A percentile compares a stretch with the other conserved stretches of the same genome.
These are phyloP conservation scores for Trichacis sp. DNA, from an alignment of 2,888 invertebrate genomes.

Conservation along the genomic window DNA sequence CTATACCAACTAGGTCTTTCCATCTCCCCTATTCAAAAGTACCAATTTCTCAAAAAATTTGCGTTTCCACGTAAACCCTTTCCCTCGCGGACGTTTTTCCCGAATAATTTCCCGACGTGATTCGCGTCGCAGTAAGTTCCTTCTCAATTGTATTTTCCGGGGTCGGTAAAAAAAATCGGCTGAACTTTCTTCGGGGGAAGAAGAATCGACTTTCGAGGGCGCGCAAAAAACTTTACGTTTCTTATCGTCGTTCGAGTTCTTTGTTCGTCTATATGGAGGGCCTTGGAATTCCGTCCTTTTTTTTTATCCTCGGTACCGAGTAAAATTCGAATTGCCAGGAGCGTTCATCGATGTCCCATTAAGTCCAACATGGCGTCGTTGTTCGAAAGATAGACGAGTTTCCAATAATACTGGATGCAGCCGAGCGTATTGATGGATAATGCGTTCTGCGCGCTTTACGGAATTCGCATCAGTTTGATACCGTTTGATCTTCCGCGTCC, in stretches of 20 bases:
- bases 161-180: not conserved
- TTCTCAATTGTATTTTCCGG: not conserved
- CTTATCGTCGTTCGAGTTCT: not conserved
- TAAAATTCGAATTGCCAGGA: constrained; percentile 29
- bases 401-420: constrained; percentile 61
- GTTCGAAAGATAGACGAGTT: constrained; percentile 52
- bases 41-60: too few species aligned
- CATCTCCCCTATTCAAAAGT: too few species aligned
- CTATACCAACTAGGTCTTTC: too few species aligned
- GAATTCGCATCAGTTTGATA: constrained; percentile 50
- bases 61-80: too few species aligned
- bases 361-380: constrained; percentile 34
- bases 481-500: constrained; percentile 48
- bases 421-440: constrained; percentile 59
- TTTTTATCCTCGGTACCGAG: too few species aligned
- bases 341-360: constrained; percentile 38
- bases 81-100: too few species aligned
- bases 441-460: constrained; percentile 51
- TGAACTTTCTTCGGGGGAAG: not conserved
- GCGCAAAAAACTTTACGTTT: not conserved
- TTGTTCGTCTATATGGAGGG: constrained; percentile 13
- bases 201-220: not conserved
- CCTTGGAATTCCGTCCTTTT: constrained; percentile 16
- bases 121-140: not conserved
- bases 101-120: not conserved